Conservation (phyloP, 2,888 invertebrate species). For the Oasisia sp. region DNA sequence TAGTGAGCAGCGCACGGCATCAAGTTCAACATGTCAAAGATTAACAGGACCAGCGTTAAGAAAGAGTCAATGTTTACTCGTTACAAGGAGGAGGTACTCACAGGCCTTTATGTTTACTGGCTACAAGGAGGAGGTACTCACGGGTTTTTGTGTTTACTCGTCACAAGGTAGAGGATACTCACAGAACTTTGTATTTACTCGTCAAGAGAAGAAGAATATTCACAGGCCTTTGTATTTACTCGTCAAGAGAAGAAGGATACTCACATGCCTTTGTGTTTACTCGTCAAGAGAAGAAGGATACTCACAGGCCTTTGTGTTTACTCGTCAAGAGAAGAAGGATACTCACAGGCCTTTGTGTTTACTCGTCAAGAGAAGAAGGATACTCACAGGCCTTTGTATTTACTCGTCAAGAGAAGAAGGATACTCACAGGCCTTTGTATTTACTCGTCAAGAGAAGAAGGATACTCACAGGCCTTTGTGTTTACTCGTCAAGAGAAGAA, state of each 20-base stretch:
- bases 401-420: slow-evolving; percentile 49
- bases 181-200: slow-evolving; percentile 44
- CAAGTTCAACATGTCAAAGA: no score
- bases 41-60: no score
- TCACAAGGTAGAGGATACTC: slow-evolving; percentile 48
- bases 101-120: slow-evolving; percentile 45
- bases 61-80: neutral
- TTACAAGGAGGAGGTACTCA: slow-evolving; percentile 32
- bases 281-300: slow-evolving; percentile 49
- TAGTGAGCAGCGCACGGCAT: no score
- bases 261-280: slow-evolving; percentile 43
- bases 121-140: slow-evolving; percentile 47
- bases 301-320: slow-evolving; percentile 42
- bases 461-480: slow-evolving; percentile 43
- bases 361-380: slow-evolving; percentile 49
- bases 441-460: slow-evolving; percentile 50
- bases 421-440: slow-evolving; percentile 43
- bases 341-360: slow-evolving; percentile 42
- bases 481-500: slow-evolving; percentile 49
- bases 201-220: slow-evolving; percentile 49
- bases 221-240: slow-evolving; percentile 44
- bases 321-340: slow-evolving; percentile 50
- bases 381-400: slow-evolving; percentile 42
- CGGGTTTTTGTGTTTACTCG: slow-evolving; percentile 45
- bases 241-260: slow-evolving; percentile 49